phyloP scores from a whole-genome alignment of 2,797 vertebrate species.

The Pyrocephalus nanus region DNA sequence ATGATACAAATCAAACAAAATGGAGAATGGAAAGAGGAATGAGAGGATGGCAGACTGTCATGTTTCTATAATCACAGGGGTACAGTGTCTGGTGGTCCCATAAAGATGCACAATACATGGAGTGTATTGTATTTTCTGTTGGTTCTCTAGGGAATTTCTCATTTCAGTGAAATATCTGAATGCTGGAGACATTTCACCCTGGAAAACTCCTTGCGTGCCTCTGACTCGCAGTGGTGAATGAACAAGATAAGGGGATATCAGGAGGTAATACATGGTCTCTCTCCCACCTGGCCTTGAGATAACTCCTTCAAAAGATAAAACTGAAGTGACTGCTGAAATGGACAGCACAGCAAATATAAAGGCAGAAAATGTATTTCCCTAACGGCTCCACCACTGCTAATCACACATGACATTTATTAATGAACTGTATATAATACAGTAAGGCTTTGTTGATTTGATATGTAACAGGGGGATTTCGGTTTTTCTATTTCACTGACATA shows the following conservation, averaged over 20 bases:
- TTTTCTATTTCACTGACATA: neutral
- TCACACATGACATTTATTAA: neutral
- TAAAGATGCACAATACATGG: neutral
- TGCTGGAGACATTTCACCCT: neutral
- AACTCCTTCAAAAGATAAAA: neutral
- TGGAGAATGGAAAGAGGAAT: neutral
- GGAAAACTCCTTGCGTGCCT: neutral
- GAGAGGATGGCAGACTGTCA: rapidly evolving
- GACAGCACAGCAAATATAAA: neutral
- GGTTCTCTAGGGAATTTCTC: neutral
- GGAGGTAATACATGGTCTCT: neutral
- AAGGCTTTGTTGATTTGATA: conserved; percentile 6
- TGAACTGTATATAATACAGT: neutral
- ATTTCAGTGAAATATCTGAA: neutral
- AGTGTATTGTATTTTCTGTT: neutral
- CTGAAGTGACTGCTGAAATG: neutral
- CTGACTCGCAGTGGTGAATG: neutral
- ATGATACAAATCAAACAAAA: neutral
- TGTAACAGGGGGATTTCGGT: neutral
- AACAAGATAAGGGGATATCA: neutral
- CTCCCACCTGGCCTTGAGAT: neutral
- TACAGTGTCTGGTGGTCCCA: neutral
- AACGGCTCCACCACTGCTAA: neutral
- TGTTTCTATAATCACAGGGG: neutral
- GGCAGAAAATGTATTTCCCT: neutral